phyloP scores from a whole-genome alignment of 2,113 vertebrate species.

The Erythrolamprus reginae region DNA sequence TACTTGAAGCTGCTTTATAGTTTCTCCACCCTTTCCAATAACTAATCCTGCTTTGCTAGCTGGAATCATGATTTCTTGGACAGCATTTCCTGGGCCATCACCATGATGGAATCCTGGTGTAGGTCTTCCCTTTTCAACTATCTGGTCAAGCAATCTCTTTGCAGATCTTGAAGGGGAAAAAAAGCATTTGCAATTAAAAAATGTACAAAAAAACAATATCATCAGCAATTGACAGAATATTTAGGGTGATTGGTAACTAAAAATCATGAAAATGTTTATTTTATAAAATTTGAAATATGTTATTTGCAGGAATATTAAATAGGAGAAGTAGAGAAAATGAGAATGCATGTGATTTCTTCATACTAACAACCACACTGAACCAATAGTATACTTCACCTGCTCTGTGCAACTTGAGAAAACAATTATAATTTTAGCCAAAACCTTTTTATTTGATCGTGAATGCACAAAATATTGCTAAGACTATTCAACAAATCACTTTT shows the following conservation, averaged over 20 bases:
- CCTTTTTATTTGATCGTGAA: not conserved
- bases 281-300: not conserved
- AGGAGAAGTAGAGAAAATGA: not conserved
- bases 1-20: conserved; percentile 97
- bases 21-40: conserved; percentile 96
- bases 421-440: not conserved
- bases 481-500: not conserved
- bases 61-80: conserved; percentile 97
- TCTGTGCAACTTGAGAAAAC: not conserved
- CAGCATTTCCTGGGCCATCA: conserved; percentile 90
- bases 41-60: conserved; percentile 96
- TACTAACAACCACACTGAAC: not conserved
- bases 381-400: not conserved
- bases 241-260: not conserved
- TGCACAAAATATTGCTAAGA: not conserved
- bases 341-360: not conserved
- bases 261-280: not conserved
- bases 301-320: not conserved
- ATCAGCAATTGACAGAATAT: not conserved
- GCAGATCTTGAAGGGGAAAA: conserved; percentile 72
- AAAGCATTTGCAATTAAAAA: not conserved
- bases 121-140: conserved; percentile 95
- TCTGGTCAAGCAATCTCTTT: conserved; percentile 90
- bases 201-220: not conserved
- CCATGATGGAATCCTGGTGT: conserved; percentile 94